Evolutionary conservation across 2,797 vertebrate species (phyloP).

Genomic region (Enteromius paludinosus): DNA sequence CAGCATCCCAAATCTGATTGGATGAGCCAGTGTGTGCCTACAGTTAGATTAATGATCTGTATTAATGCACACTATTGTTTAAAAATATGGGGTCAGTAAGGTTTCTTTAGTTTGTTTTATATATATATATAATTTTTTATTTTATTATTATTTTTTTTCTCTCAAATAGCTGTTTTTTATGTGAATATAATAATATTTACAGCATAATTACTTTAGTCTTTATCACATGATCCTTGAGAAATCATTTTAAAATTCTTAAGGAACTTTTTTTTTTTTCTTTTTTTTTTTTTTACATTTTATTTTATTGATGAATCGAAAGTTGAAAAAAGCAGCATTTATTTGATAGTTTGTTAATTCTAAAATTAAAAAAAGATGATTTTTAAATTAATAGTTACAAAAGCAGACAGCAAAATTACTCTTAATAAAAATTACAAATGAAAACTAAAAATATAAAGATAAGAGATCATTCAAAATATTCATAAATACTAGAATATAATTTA

Average conservation of each 20-base stretch:
- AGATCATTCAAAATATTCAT: too few relatives aligned
- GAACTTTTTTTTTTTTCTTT: too few relatives aligned
- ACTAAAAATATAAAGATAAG: too few relatives aligned
- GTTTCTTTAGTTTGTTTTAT: background rate
- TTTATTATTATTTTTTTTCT: too few relatives aligned
- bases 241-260: background rate
- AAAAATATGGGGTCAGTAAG: background rate
- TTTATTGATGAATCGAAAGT: too few relatives aligned
- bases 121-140: background rate
- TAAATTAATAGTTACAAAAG: too few relatives aligned
- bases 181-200: background rate
- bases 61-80: background rate
- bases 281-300: too few relatives aligned
- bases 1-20: conserved; percentile 3
- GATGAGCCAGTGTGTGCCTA: background rate
- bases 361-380: too few relatives aligned
- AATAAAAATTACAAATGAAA: too few relatives aligned
- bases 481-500: too few relatives aligned
- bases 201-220: background rate
- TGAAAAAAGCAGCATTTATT: background rate
- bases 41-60: background rate
- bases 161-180: background rate
- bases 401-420: too few relatives aligned
- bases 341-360: background rate
- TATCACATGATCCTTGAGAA: background rate